Base-by-base conservation (phyloP, 2,888 invertebrate species). In the Rhamnusium bicolor region DNA sequence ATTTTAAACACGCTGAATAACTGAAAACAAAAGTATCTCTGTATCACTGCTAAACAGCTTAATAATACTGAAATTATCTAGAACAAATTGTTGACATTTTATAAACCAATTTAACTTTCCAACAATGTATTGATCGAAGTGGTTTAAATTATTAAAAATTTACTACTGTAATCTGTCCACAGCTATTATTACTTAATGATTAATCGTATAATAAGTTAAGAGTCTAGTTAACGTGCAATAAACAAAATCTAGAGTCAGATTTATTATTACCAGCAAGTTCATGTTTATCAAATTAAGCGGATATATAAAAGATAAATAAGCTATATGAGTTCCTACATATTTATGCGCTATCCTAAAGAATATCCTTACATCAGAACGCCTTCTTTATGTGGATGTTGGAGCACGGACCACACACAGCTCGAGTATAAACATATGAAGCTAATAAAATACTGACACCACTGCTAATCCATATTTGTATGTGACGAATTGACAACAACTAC, bases 381-480 rank as follows among this genome's bases (percentile, higher is more conserved):
- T 70, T 73, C 77, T 76, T 72, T 63, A 72, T 76, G 72, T 76
- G 67, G 66, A 53, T 60, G 70, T 69, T 63, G 58, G 62, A 63
- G 72, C 69, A 66, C 61, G 67, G 77, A 77, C 77, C 77, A 77
- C 77, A 77, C 77, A 77, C 77, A 69, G 63, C 21, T 53, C 40
- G 65, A 69, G 54, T 47, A 56, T 56, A 68, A 68, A 76, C 79
- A 79, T 68, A 75, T 78, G 78, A 73, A 78, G 75, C 74, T 72
- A 76, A 79, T 79, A 79, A 79, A 78, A 79, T 73, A 71, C 69
- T 62, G 73, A 67, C 65, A 73, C 60, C 65, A 71, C 65, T 70
- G 78, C 72, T 69, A 74, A 76, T 74, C 74, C 73, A 49, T 76
- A 76, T 78, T 75, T 73, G 72, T 69, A 67, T 66, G 73, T 72